These are phyloP conservation scores for Pseudomugil tenellus DNA, from an alignment of 2,797 vertebrate species.

Conservation along the genomic window DNA sequence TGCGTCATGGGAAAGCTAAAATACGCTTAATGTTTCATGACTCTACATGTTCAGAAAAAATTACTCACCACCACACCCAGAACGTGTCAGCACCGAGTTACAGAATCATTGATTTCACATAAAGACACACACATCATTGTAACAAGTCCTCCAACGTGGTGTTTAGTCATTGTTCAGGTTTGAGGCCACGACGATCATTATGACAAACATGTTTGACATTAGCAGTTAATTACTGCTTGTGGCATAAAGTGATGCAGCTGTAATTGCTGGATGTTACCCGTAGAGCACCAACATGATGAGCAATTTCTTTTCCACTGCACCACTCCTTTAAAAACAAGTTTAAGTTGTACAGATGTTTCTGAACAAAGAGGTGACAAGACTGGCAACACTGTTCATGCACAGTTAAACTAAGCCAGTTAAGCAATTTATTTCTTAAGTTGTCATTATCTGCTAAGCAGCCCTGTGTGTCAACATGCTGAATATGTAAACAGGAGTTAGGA, in stretches of 20 bases:
- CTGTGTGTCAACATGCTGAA: no score
- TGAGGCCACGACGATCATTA: not conserved
- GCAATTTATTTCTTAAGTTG: no score
- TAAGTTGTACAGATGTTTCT: not conserved
- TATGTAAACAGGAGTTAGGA: no score
- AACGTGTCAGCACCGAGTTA: not conserved
- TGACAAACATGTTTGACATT: not conserved
- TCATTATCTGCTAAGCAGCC: no score
- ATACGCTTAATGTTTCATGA: not conserved
- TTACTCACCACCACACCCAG: slow-evolving; percentile 6
- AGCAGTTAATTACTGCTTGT: not conserved
- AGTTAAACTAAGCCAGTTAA: not conserved
- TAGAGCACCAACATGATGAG: not conserved
- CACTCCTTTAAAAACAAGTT: not conserved
- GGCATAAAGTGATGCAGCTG: not conserved
- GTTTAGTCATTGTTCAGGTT: not conserved
- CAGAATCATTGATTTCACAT: not conserved
- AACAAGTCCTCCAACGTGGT: not conserved
- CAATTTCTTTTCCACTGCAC: not conserved
- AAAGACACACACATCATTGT: not conserved
- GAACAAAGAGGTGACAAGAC: not conserved
- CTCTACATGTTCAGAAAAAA: not conserved
- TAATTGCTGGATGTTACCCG: not conserved
- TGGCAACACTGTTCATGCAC: not conserved
- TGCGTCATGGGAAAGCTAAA: not conserved